phyloP scores from a whole-genome alignment of 2,888 invertebrate species.

The Agrypnus murinus region DNA sequence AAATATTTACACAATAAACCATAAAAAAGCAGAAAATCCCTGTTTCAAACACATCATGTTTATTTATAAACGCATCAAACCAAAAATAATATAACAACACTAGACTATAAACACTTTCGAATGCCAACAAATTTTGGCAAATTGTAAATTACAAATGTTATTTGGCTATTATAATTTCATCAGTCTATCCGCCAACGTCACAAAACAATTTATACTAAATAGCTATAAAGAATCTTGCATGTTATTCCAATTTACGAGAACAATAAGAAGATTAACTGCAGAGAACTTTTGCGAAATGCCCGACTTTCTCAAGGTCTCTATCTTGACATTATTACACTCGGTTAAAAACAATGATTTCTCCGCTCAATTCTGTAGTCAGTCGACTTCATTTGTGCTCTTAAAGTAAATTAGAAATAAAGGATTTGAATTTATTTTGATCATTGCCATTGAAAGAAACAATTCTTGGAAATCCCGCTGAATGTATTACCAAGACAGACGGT shows the following conservation, averaged over 20 bases:
- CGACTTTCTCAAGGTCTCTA: conserved; percentile 37
- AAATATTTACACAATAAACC: conserved; percentile 26
- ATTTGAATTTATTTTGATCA: background rate
- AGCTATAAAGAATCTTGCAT: conserved; percentile 9
- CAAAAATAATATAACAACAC: conserved; percentile 23
- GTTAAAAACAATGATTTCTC: conserved; percentile 1
- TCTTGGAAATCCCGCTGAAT: background rate
- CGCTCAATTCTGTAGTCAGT: too few relatives aligned
- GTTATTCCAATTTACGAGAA: conserved; percentile 28
- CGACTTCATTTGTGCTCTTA: background rate
- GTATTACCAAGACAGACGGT: background rate
- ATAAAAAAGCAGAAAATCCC: conserved; percentile 5
- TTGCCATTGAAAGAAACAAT: too few relatives aligned
- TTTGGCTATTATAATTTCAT: background rate
- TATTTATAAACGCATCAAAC: conserved; percentile 33
- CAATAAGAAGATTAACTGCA: conserved; percentile 20
- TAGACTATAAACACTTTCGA: conserved; percentile 12
- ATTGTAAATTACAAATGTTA: conserved; percentile 13
- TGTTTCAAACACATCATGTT: conserved; percentile 15
- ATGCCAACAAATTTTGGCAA: conserved; percentile 26
- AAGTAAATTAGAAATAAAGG: background rate
- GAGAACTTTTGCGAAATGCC: conserved; percentile 10
- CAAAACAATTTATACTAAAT: conserved; percentile 15
- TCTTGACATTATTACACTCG: background rate
- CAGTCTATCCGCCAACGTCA: background rate